A percentile compares a stretch with the other conserved stretches of the same genome.
phyloP scores from a whole-genome alignment of 2,888 invertebrate genomes.

The Oscheius myriophilus region DNA sequence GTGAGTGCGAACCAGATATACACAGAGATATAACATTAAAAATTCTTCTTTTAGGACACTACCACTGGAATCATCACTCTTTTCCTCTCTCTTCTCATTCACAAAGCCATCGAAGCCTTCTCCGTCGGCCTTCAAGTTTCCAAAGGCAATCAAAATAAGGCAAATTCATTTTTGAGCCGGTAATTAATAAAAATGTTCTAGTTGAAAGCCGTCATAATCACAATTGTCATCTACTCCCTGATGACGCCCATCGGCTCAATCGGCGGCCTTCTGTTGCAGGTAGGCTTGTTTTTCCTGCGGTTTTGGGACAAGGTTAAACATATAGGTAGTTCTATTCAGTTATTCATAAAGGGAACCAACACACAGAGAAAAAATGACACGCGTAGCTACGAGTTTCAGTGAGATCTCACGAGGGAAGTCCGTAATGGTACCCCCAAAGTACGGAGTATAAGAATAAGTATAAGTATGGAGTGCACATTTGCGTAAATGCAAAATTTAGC shows the following conservation, averaged over 20 bases:
- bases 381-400: too few species aligned
- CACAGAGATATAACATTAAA: background rate
- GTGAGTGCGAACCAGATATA: too few species aligned
- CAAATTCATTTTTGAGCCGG: background rate
- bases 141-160: slow-evolving; percentile 52
- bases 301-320: too few species aligned
- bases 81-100: slow-evolving; percentile 67
- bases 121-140: slow-evolving; percentile 41
- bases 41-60: slow-evolving; percentile 42
- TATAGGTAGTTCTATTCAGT: too few species aligned
- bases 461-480: too few species aligned
- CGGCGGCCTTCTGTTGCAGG: slow-evolving; percentile 46
- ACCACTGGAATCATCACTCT: slow-evolving; percentile 61
- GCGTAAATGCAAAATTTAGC: too few species aligned
- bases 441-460: too few species aligned
- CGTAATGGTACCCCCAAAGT: too few species aligned
- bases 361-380: too few species aligned
- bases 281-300: background rate
- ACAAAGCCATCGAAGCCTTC: slow-evolving; percentile 75
- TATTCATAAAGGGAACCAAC: too few species aligned
- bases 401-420: too few species aligned
- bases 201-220: slow-evolving; percentile 61
- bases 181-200: slow-evolving; percentile 2
- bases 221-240: slow-evolving; percentile 74
- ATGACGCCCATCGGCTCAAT: slow-evolving; percentile 79